Evolutionary conservation across 1,140 invertebrate species (phyloP).

Genomic region (Magallana ariakensis): DNA sequence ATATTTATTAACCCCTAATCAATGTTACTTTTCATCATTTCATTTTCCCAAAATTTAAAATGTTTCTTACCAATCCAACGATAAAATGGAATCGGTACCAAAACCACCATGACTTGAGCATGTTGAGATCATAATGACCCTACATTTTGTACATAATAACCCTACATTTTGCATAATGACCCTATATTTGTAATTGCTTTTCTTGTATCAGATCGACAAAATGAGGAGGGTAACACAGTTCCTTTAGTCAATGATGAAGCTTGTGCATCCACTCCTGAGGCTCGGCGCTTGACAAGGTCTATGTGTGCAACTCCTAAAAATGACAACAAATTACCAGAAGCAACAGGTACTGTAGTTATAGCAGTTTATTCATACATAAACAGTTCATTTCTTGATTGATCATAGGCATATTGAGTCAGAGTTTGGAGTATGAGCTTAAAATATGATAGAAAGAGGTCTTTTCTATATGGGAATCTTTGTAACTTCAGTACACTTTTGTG

Average conservation of each 20-base stretch:
- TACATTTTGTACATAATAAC: background rate
- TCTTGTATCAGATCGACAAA: background rate
- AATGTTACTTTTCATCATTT: no score
- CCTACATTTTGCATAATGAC: background rate
- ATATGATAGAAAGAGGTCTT: no score
- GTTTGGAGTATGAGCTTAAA: no score
- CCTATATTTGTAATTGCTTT: background rate
- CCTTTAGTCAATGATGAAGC: background rate
- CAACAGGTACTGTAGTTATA: slow-evolving; percentile 41
- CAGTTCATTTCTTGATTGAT: background rate
- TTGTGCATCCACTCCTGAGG: slow-evolving; percentile 38
- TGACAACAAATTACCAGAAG: slow-evolving; percentile 51
- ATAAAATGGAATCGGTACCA: no score
- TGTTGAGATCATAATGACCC: background rate
- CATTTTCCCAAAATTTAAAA: no score
- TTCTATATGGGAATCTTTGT: no score
- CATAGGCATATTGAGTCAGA: background rate
- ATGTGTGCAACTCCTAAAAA: slow-evolving; percentile 53
- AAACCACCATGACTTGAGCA: no score
- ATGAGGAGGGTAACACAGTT: background rate
- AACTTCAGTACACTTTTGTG: no score
- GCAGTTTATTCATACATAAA: background rate
- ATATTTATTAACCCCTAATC: no score
- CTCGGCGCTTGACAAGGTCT: slow-evolving; percentile 51
- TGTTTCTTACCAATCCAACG: no score